phyloP scores from a whole-genome alignment of 2,797 vertebrate genomes.

The Xenops minutus region DNA sequence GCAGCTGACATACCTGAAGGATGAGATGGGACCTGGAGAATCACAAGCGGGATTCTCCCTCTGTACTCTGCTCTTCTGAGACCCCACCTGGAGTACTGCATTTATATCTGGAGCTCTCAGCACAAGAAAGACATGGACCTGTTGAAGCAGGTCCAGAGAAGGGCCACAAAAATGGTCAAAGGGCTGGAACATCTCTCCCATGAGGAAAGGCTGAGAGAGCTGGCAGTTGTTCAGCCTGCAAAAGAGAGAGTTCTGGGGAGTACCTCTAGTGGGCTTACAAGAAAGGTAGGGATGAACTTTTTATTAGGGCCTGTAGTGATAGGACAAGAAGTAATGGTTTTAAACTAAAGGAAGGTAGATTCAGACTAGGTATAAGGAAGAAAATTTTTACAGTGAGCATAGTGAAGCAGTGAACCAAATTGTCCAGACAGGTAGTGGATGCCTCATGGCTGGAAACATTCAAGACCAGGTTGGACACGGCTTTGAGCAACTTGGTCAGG shows the following conservation, averaged over 20 bases:
- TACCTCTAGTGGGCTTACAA: neutral
- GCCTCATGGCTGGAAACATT: neutral
- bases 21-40: neutral
- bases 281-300: neutral
- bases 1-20: neutral
- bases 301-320: neutral
- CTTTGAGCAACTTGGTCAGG: neutral
- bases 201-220: neutral
- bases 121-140: neutral
- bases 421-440: neutral
- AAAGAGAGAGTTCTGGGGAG: neutral
- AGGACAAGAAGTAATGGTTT: neutral
- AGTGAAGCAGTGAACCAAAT: neutral
- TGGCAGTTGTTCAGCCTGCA: neutral
- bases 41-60: neutral
- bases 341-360: neutral
- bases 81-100: neutral
- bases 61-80: neutral
- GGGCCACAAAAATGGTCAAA: neutral
- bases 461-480: neutral
- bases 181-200: rapidly evolving
- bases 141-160: neutral
- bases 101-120: neutral
- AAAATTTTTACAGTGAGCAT: rapidly evolving
- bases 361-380: neutral